Evolutionary conservation across 2,113 vertebrate species (phyloP).

Genomic region (Symphodus melops): DNA sequence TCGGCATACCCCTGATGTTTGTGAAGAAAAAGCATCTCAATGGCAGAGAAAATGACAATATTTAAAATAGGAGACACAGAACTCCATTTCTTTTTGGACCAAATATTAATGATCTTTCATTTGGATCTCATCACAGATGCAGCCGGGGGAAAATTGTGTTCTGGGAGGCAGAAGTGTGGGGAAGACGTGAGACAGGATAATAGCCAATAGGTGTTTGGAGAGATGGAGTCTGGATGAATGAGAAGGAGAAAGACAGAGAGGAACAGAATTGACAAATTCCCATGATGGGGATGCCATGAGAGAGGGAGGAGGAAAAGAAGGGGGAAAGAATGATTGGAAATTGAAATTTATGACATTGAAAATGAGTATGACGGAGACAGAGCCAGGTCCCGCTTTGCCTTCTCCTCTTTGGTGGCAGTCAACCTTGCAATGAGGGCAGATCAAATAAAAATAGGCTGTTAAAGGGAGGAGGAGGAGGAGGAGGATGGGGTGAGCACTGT

Average conservation of each 20-base stretch:
- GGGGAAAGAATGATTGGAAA: slow-evolving; percentile 85
- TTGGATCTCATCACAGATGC: slow-evolving; percentile 89
- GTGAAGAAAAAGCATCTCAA: slow-evolving; percentile 49
- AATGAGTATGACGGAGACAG: slow-evolving; percentile 88
- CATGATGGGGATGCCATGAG: slow-evolving; percentile 70
- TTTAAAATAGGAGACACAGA: slow-evolving; percentile 66
- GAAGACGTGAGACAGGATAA: slow-evolving; percentile 91
- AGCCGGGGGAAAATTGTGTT: slow-evolving; percentile 89
- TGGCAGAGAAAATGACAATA: slow-evolving; percentile 67
- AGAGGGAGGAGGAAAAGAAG: slow-evolving; percentile 16
- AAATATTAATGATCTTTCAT: slow-evolving; percentile 88
- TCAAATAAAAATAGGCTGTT: slow-evolving; percentile 82
- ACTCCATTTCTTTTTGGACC: slow-evolving; percentile 80
- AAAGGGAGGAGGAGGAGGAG: slow-evolving; percentile 1
- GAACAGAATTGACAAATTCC: slow-evolving; percentile 81
- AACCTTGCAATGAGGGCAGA: slow-evolving; percentile 85
- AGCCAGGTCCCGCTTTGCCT: slow-evolving; percentile 72
- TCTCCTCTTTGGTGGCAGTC: slow-evolving; percentile 78
- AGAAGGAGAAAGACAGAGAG: slow-evolving; percentile 66
- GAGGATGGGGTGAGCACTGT: slow-evolving; percentile 40
- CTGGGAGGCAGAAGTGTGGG: slow-evolving; percentile 85
- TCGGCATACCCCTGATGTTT: slow-evolving; percentile 57
- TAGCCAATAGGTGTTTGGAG: slow-evolving; percentile 85
- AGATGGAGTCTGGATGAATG: slow-evolving; percentile 68
- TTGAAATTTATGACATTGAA: slow-evolving; percentile 99